phyloP scores from a whole-genome alignment of 2,113 vertebrate genomes.

The Cochlearius cochlearius region DNA sequence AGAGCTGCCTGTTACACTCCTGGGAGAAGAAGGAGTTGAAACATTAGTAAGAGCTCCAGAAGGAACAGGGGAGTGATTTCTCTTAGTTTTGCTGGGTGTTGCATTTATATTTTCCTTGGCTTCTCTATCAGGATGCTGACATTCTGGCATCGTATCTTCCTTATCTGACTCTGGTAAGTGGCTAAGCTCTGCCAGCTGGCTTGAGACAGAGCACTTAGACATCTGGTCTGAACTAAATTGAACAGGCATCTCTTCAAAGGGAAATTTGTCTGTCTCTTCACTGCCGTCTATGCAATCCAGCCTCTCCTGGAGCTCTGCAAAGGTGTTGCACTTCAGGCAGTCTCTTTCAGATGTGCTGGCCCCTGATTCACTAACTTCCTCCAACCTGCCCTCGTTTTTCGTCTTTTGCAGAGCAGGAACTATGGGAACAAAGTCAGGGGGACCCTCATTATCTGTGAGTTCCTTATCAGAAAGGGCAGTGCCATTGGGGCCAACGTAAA shows the following conservation, averaged over 20 bases:
- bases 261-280: slow-evolving; percentile 88
- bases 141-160: slow-evolving; percentile 71
- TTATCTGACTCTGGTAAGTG: slow-evolving; percentile 57
- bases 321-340: slow-evolving; percentile 97
- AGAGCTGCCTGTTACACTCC: slow-evolving; percentile 83
- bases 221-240: slow-evolving; percentile 66
- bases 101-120: slow-evolving; percentile 80
- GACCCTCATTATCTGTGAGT: slow-evolving; percentile 94
- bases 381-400: slow-evolving; percentile 74
- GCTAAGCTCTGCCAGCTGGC: slow-evolving; percentile 55
- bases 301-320: slow-evolving; percentile 96
- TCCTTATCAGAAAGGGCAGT: slow-evolving; percentile 94
- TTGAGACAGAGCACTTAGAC: slow-evolving; percentile 46
- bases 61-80: slow-evolving; percentile 72
- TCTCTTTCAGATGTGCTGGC: slow-evolving; percentile 80
- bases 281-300: slow-evolving; percentile 97
- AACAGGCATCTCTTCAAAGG: slow-evolving; percentile 86
- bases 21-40: slow-evolving; percentile 75
- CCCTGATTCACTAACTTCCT: slow-evolving; percentile 75
- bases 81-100: slow-evolving; percentile 76
- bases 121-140: slow-evolving; percentile 79
- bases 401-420: slow-evolving; percentile 90
- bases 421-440: slow-evolving; percentile 95
- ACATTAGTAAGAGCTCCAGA: slow-evolving; percentile 15
- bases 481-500: slow-evolving; percentile 95